Conservation (phyloP, 2,888 invertebrate genomes). For the Galerucella calmariensis region DNA sequence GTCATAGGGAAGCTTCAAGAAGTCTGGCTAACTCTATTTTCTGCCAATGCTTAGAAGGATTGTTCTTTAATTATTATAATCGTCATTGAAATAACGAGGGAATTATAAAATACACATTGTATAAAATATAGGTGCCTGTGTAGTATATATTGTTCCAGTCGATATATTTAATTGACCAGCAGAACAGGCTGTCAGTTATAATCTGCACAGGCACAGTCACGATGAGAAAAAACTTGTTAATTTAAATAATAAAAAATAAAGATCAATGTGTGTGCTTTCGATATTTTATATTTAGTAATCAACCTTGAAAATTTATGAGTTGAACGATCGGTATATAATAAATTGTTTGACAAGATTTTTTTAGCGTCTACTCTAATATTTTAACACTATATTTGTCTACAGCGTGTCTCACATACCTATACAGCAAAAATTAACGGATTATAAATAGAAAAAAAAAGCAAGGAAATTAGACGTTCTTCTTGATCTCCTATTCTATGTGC, state of each 20-base stretch:
- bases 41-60: no score
- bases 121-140: not conserved
- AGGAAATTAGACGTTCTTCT: no score
- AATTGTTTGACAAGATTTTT: slow-evolving; percentile 9
- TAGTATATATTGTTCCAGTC: not conserved
- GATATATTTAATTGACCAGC: slow-evolving; percentile 9
- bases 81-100: not conserved
- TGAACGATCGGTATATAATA: slow-evolving; percentile 20
- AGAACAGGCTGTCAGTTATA: slow-evolving; percentile 23
- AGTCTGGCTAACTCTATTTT: no score
- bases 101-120: not conserved
- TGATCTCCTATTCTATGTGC: no score
- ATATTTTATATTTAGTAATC: slow-evolving; percentile 22
- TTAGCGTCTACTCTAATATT: not conserved
- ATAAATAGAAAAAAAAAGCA: no score
- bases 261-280: slow-evolving; percentile 14
- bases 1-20: no score
- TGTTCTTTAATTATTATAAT: no score
- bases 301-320: slow-evolving; percentile 26
- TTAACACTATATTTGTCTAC: not conserved
- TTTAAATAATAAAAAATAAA: slow-evolving; percentile 26
- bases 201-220: slow-evolving; percentile 17
- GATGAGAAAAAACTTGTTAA: not conserved
- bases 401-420: not conserved
- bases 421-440: no score